Base-by-base conservation (phyloP, 1,140 invertebrate genomes). In the Trachymyrmex cornetzi region DNA sequence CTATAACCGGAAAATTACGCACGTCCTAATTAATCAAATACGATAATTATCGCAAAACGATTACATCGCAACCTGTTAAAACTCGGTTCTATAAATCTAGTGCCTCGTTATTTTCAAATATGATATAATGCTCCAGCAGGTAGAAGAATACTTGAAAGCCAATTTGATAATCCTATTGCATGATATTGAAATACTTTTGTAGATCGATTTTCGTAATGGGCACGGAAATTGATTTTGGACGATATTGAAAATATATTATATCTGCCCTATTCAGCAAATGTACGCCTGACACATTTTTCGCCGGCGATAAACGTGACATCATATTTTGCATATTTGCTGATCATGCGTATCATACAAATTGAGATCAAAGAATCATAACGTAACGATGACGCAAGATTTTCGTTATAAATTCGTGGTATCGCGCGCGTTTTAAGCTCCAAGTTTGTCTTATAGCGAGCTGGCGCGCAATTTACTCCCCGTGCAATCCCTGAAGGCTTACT, bases 361-460 rank as follows among this genome's bases (percentile, higher is more conserved):
- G 66, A 77, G 59, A 89, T 85, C 38, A 85, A 88, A 89, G 87
- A 27, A 34, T 85, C 50, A 48, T 12, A 38, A 34, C 38, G 22
- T 53, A 57, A 38, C 24, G 38, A 30, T 48, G 24, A 27, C 24
- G 2, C 27, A 30, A 79, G 24, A 27, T 79, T 66, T 79, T 53
- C 12, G 38, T 50, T 48, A 66, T 66, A 66, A 79, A 79, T 64
- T 64, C 12, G 19, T 24, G 19, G 24, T 7, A 57, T 44, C 24
- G 9, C 75, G 22, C 24, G 24, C 24, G 24, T 66, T 79, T 66
- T 79, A 66, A 66, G 59, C 77, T 66, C 24, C 61, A 1, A 30
- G 44, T 50, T 79, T 66, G 77, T 66, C 61, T 79, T 79, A 48
- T 66, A 38, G 61, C 44, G 44, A 79, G 24, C 27, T 59, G 59